Conservation (phyloP, 2,797 vertebrate genomes). For the Crypturellus tataupa region DNA sequence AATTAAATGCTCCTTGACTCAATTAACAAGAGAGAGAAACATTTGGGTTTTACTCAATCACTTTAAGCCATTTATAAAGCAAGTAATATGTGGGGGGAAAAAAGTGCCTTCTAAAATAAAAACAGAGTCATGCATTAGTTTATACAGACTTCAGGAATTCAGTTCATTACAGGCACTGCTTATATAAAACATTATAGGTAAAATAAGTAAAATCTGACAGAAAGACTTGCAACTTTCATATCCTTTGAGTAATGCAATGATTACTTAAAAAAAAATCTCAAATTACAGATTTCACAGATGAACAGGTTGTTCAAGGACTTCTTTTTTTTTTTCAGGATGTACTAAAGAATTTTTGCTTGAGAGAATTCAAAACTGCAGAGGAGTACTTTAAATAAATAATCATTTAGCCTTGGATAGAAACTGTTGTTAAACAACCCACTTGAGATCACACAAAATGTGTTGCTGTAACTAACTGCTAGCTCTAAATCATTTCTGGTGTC, state of each 20-base stretch:
- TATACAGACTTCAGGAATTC: background rate
- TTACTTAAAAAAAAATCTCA: background rate
- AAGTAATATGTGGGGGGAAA: background rate
- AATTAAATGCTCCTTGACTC: slow-evolving; percentile 36
- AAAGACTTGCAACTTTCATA: background rate
- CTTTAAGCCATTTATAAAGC: background rate
- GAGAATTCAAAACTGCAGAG: background rate
- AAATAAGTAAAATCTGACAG: background rate
- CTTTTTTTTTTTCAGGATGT: background rate
- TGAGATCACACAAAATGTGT: background rate
- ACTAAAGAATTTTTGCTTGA: background rate
- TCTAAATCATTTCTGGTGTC: background rate
- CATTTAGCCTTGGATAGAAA: background rate
- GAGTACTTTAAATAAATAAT: background rate
- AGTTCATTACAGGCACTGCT: background rate
- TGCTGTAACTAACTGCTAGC: background rate
- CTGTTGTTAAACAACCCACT: background rate
- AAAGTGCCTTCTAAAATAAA: no score
- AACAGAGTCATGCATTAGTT: background rate
- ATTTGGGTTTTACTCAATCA: slow-evolving; percentile 13
- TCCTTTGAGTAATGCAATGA: background rate
- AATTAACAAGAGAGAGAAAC: background rate
- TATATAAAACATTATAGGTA: background rate
- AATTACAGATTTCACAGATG: background rate
- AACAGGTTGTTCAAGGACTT: background rate